phyloP scores from a whole-genome alignment of 1,140 invertebrate genomes.

The Aricia agestis region DNA sequence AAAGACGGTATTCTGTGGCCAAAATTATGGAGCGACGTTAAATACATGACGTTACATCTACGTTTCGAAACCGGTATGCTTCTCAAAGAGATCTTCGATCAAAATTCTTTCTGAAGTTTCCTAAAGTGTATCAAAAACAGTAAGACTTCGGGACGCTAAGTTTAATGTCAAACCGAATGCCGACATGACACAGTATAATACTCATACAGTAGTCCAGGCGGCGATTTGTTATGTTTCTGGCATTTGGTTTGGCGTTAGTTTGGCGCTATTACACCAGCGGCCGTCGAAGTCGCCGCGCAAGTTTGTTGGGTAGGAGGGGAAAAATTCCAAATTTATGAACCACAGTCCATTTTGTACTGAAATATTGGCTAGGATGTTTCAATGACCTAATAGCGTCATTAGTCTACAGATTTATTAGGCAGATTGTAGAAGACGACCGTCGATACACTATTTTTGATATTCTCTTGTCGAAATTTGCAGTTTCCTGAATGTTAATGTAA shows the following conservation, averaged over 20 bases:
- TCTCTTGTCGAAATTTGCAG: slow-evolving; percentile 74
- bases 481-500: slow-evolving; percentile 59
- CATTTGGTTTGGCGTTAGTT: background rate
- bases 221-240: background rate
- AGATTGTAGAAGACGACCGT: slow-evolving; percentile 63
- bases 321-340: slow-evolving; percentile 50
- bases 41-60: background rate
- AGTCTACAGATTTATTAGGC: slow-evolving; percentile 65
- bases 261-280: background rate
- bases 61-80: background rate
- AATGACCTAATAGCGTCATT: slow-evolving; percentile 59
- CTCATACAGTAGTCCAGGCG: background rate
- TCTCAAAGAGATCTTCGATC: background rate
- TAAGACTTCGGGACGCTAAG: background rate
- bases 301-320: slow-evolving; percentile 3
- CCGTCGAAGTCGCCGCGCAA: background rate
- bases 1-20: background rate
- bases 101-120: background rate
- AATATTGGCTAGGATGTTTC: slow-evolving; percentile 53
- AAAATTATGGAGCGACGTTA: background rate
- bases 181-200: background rate
- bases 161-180: background rate
- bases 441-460: slow-evolving; percentile 75
- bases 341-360: slow-evolving; percentile 58
- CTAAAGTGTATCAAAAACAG: background rate